Conservation (phyloP, 2,113 vertebrate genomes). For the Chionodraco myersi region DNA sequence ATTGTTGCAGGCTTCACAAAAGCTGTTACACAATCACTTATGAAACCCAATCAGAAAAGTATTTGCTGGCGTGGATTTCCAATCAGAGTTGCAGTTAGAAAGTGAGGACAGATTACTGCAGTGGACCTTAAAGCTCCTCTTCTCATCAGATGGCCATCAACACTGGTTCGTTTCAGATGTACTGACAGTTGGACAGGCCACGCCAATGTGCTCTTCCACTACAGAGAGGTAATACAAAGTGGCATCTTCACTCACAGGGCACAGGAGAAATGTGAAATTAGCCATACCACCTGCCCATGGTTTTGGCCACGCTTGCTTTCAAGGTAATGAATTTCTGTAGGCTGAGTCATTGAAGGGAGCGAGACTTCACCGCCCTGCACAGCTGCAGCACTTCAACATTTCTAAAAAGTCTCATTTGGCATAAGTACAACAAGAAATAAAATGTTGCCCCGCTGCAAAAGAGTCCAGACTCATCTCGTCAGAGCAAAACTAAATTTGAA, state of each 20-base stretch:
- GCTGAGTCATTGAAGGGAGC: slow-evolving; percentile 52
- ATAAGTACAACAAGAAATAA: slow-evolving; percentile 24
- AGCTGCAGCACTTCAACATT: slow-evolving; percentile 61
- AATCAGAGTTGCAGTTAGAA: slow-evolving; percentile 1
- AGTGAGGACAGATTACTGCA: slow-evolving; percentile 34
- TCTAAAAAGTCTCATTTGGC: slow-evolving; percentile 67
- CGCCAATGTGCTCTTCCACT: slow-evolving; percentile 38
- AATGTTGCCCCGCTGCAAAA: slow-evolving; percentile 25
- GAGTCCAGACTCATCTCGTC: slow-evolving; percentile 29
- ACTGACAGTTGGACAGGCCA: slow-evolving; percentile 55
- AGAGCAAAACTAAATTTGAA: slow-evolving; percentile 3
- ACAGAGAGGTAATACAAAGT: slow-evolving; percentile 63
- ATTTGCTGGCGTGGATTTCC: slow-evolving; percentile 4
- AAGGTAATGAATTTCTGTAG: slow-evolving; percentile 78
- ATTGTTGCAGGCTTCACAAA: slow-evolving; percentile 1
- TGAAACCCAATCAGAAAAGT: not conserved
- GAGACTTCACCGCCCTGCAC: slow-evolving; percentile 62
- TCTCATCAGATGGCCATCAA: slow-evolving; percentile 58
- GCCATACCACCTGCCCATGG: slow-evolving; percentile 69
- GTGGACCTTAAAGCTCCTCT: slow-evolving; percentile 33
- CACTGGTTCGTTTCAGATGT: slow-evolving; percentile 41
- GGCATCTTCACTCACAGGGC: slow-evolving; percentile 69
- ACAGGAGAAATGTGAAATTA: slow-evolving; percentile 75
- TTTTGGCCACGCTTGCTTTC: slow-evolving; percentile 76
- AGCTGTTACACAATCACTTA: not conserved